Conservation (phyloP, 2,888 invertebrate genomes). For the Drosophila quasianomalipes region DNA sequence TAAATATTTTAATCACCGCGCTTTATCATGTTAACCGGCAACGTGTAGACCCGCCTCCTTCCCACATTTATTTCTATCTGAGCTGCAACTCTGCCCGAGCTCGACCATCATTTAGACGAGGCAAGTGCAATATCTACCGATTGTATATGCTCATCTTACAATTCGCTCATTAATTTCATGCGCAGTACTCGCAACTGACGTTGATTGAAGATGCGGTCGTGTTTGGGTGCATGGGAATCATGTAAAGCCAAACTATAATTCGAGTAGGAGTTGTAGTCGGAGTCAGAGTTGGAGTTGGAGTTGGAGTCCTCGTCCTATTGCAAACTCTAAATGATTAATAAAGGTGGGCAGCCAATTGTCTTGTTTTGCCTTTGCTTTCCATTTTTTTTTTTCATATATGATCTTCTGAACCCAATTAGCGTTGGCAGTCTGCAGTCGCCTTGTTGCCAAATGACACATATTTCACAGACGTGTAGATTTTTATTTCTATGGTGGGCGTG, state of each 20-base stretch:
- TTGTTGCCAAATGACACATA: conserved; percentile 68
- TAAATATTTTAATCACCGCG: not conserved
- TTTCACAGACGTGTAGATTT: conserved; percentile 54
- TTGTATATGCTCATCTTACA: conserved; percentile 59
- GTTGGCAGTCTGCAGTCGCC: conserved; percentile 16
- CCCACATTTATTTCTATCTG: conserved; percentile 20
- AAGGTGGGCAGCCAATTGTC: conserved; percentile 48
- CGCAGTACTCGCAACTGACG: conserved; percentile 59
- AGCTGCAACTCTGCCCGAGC: conserved; percentile 56
- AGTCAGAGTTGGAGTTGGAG: not conserved
- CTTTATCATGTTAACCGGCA: conserved; percentile 13
- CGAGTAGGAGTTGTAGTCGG: not conserved
- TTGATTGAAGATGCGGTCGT: conserved; percentile 77
- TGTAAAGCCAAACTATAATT: conserved; percentile 5
- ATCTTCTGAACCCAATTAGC: conserved; percentile 75
- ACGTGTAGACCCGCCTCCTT: conserved; percentile 45
- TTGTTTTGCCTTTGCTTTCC: conserved; percentile 53
- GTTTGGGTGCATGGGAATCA: conserved; percentile 71
- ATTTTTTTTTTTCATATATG: conserved; percentile 66
- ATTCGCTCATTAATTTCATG: conserved; percentile 76
- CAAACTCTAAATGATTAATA: conserved; percentile 60
- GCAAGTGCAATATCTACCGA: conserved; percentile 22
- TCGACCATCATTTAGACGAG: conserved; percentile 52
- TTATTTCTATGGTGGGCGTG: conserved; percentile 56
- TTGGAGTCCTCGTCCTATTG: conserved; percentile 9